phyloP scores from a whole-genome alignment of 2,113 vertebrate species.

The Herpailurus yagouaroundi region DNA sequence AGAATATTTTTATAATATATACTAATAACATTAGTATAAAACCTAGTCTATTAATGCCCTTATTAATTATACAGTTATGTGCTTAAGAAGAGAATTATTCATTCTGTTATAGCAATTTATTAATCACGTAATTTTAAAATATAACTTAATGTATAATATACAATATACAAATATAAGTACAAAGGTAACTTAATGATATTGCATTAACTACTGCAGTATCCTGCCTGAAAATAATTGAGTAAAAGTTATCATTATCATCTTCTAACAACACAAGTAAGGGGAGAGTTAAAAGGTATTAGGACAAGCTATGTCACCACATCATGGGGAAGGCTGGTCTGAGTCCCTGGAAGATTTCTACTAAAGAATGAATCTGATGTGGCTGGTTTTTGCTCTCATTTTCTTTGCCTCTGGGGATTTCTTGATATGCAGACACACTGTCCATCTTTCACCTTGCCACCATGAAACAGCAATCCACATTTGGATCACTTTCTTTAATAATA shows the following conservation, averaged over 20 bases:
- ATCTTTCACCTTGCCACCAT: background rate
- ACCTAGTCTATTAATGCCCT: background rate
- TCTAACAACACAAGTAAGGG: conserved; percentile 10
- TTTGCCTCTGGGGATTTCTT: background rate
- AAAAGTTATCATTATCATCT: conserved; percentile 25
- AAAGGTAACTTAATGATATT: conserved; percentile 50
- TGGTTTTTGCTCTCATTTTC: background rate
- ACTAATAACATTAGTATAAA: conserved; percentile 3
- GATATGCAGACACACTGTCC: background rate
- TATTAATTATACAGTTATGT: background rate
- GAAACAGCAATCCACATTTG: background rate
- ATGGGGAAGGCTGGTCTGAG: background rate
- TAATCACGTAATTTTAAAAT: conserved; percentile 55
- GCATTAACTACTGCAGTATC: conserved; percentile 27
- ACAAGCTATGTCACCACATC: conserved; percentile 23
- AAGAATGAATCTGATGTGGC: background rate
- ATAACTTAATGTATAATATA: conserved; percentile 37
- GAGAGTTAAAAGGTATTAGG: background rate
- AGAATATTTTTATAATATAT: conserved; percentile 16
- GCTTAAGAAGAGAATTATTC: conserved; percentile 35
- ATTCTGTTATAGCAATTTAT: background rate
- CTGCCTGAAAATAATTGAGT: conserved; percentile 43
- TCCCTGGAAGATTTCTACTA: conserved; percentile 7
- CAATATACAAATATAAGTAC: conserved; percentile 37
- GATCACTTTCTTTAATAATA: conserved; percentile 41